Conservation (phyloP, 2,113 vertebrate species). For the Dendrocopos noguchii region DNA sequence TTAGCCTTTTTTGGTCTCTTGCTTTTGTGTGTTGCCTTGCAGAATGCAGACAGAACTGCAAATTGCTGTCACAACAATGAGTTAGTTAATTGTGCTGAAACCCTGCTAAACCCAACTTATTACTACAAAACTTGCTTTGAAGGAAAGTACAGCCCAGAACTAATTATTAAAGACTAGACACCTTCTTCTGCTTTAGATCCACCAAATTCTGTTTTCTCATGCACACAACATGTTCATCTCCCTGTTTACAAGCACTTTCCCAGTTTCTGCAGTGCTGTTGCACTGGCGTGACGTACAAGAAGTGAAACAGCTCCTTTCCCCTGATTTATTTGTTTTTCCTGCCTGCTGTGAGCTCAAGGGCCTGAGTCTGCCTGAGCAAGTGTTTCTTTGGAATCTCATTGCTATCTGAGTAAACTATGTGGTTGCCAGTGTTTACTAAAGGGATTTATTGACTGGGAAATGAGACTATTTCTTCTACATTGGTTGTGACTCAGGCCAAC, state of each 20-base stretch:
- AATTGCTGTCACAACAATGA: not conserved
- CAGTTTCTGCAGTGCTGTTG: not conserved
- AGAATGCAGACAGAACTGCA: not conserved
- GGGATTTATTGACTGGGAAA: constrained; percentile 5
- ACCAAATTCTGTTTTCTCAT: not conserved
- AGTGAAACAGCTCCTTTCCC: not conserved
- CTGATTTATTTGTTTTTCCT: constrained; percentile 2
- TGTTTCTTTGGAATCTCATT: not conserved
- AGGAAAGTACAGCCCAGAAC: not conserved
- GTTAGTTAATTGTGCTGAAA: not conserved
- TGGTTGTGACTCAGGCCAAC: not conserved
- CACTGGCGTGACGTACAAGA: not conserved
- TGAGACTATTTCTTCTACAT: not conserved
- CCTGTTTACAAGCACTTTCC: not conserved
- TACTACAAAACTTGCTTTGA: not conserved
- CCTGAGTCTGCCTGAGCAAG: not conserved
- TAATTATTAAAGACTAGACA: not conserved
- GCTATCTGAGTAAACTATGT: not conserved
- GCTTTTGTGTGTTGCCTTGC: not conserved
- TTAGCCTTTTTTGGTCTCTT: not conserved
- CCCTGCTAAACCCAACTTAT: not conserved
- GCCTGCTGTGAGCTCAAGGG: not conserved
- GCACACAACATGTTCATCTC: not conserved
- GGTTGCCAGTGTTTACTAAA: not conserved
- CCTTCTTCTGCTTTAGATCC: not conserved